phyloP scores from a whole-genome alignment of 2,888 invertebrate genomes.

The Omphaloscelis lunosa region DNA sequence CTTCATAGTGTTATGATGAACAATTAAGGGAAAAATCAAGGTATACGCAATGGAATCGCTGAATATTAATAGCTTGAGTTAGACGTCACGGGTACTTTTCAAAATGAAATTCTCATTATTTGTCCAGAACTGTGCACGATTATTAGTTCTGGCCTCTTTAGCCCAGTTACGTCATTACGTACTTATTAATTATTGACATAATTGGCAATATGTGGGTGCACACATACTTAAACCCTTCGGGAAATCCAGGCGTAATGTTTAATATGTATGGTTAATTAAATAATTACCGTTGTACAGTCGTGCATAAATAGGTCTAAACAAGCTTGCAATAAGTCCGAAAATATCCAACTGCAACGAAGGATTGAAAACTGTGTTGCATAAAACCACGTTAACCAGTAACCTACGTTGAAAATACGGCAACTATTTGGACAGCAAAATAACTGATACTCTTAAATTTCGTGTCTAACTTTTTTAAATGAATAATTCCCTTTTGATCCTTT shows the following conservation, averaged over 20 bases:
- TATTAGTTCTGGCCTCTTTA: neutral
- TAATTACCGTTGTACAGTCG: too few species aligned
- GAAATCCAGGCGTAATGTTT: neutral
- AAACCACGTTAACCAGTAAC: slow-evolving; percentile 10
- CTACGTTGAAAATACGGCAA: slow-evolving; percentile 7
- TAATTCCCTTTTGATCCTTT: slow-evolving; percentile 24
- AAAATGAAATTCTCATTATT: neutral
- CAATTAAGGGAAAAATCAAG: neutral
- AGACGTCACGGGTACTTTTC: neutral
- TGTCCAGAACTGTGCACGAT: neutral
- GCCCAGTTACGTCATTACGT: too few species aligned
- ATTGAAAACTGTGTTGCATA: neutral
- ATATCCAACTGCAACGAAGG: neutral
- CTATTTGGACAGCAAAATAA: slow-evolving; percentile 8
- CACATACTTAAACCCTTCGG: neutral
- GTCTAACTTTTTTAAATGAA: slow-evolving; percentile 15
- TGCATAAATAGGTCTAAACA: neutral
- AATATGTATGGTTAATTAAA: neutral
- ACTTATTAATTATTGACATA: neutral
- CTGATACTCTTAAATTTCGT: slow-evolving; percentile 12
- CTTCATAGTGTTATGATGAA: neutral
- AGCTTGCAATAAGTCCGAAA: neutral
- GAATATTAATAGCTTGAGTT: neutral
- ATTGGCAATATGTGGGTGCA: neutral
- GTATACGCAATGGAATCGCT: neutral